Evolutionary conservation across 2,797 vertebrate species (phyloP), one percentile per base, ranked within the genome.

Genomic region (Myotis planiceps): DNA sequence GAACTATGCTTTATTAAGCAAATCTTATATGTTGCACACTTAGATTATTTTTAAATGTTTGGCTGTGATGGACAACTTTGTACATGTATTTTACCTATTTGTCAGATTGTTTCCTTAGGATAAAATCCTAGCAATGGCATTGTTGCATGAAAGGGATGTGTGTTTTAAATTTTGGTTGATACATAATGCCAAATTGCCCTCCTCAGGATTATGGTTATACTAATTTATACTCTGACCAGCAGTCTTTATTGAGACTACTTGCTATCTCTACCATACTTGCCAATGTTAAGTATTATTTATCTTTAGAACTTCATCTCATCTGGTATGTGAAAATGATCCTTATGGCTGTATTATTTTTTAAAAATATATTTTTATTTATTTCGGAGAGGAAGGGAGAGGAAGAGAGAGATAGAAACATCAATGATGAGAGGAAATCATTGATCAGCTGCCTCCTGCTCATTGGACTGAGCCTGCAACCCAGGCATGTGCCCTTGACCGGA

Each of bases 241-340:
- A 74, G 5, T 63, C 8, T 13, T 74, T 69, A 71, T 37, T 68
- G 42, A 66, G 39, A 85, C 42, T 58, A 53, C 14, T 60, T 78
- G 16, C 5, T 81, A 87, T 96, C 14, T 84, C 18, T 14, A 76
- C 34, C 9, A 25, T 14, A 45, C 6, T 75, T 74, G 49, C 37
- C 47, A 37, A 47, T 18, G 6, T 69, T 47, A 55, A 93, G 42
- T 47, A 49, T 45, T 68, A 55, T 66, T 25, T 76, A 19, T 80
- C 47, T 93, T 91, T 89, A 92, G 15, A 81, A 89, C 47, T 82
- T 92, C 19, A 10, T 27, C 27, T 93, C 74, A 75, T 88, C 21
- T 58, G 27, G 14, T n/a, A 29, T 42, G 32, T 66, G 55, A 90
- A 94, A 85, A 71, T 60, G 42, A 63, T 60, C 5, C 71, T 90